Evolutionary conservation across 2,888 invertebrate species (phyloP).

Genomic region (Lycia hirtaria): DNA sequence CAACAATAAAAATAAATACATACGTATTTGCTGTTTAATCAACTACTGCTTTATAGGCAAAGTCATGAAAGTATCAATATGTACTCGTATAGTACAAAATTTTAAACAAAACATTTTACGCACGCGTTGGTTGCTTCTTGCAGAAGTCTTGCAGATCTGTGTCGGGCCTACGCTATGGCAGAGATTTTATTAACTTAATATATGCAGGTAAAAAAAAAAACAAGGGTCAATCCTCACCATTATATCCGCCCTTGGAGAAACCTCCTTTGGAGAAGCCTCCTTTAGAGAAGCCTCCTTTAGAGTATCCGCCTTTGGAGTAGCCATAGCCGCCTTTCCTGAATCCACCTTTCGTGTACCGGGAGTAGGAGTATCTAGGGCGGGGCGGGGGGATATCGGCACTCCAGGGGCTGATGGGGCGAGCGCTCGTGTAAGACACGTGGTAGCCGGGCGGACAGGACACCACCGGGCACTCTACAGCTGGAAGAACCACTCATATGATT

Average conservation of each 20-base stretch:
- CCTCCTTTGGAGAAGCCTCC: conserved; percentile 57
- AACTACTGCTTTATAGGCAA: too few species aligned
- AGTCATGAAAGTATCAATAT: too few species aligned
- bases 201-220: background rate
- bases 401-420: conserved; percentile 83
- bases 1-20: too few species aligned
- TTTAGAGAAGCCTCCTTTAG: conserved; percentile 40
- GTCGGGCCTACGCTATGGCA: too few species aligned
- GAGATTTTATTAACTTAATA: too few species aligned
- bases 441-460: conserved; percentile 88
- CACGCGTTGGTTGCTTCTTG: too few species aligned
- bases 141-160: too few species aligned
- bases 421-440: conserved; percentile 76
- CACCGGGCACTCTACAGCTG: conserved; percentile 77
- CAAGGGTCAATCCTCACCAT: conserved; percentile 42
- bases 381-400: conserved; percentile 83
- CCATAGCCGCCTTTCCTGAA: conserved; percentile 57
- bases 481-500: too few species aligned
- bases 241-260: conserved; percentile 51
- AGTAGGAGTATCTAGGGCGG: conserved; percentile 69
- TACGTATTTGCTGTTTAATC: too few species aligned
- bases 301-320: conserved; percentile 53
- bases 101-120: too few species aligned
- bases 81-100: too few species aligned
- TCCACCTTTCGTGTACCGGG: conserved; percentile 63